Evolutionary conservation across 2,888 invertebrate species (phyloP).

Genomic region (Rhorus exstirpatorius): DNA sequence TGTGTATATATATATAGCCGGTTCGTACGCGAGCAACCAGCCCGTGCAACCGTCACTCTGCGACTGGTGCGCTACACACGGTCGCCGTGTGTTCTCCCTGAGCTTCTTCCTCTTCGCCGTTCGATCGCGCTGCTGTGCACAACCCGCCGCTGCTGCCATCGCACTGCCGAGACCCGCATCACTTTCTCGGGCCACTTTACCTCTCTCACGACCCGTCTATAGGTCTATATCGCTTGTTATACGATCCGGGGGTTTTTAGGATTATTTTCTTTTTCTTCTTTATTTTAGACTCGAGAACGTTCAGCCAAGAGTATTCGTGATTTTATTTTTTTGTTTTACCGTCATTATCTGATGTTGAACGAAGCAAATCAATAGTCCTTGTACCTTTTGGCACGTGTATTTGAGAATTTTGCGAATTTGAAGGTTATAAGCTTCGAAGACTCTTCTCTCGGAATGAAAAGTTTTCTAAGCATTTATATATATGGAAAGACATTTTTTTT

Average conservation of each 20-base stretch:
- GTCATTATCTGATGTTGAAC: no score
- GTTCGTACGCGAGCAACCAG: no score
- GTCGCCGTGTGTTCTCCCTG: conserved; percentile 56
- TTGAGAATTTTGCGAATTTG: no score
- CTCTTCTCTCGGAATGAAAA: no score
- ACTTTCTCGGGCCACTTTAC: conserved; percentile 35
- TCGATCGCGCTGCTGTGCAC: conserved; percentile 33
- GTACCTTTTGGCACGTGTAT: no score
- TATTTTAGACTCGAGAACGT: not conserved
- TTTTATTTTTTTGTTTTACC: no score
- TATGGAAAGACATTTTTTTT: no score
- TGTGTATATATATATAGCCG: no score
- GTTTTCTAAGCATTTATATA: no score
- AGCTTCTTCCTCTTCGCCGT: conserved; percentile 60
- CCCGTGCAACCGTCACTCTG: conserved; percentile 71
- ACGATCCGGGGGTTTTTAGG: conserved; percentile 40
- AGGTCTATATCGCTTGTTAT: not conserved
- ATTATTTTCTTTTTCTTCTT: conserved; percentile 8
- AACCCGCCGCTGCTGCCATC: conserved; percentile 11
- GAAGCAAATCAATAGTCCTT: no score
- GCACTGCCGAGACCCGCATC: conserved; percentile 37
- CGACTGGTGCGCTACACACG: conserved; percentile 71
- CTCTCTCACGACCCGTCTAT: not conserved
- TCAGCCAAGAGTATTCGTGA: conserved; percentile 6
- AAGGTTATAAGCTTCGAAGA: no score